Conservation (phyloP, 1,140 invertebrate genomes). For the Pseudachorutes palmiensis region DNA sequence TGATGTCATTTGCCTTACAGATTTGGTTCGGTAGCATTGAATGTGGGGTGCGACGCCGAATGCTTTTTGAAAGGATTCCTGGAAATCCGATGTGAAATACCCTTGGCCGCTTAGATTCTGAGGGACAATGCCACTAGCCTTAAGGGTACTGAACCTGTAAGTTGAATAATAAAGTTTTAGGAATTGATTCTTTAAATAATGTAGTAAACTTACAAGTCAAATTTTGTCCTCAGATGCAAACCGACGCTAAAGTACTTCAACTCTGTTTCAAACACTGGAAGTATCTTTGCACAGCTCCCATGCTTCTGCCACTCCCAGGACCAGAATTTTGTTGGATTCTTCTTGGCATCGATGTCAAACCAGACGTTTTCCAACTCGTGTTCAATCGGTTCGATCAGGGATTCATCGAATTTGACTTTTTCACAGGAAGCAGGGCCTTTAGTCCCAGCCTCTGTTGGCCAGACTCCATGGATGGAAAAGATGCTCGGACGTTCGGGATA, state of each 20-base stretch:
- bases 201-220: constrained; percentile 32
- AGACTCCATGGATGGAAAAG: constrained; percentile 38
- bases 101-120: too few relatives aligned
- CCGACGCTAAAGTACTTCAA: constrained; percentile 31
- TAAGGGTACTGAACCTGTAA: too few relatives aligned
- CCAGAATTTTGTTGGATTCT: constrained; percentile 31
- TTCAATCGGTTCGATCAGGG: constrained; percentile 18
- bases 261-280: constrained; percentile 21
- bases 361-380: constrained; percentile 25
- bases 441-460: constrained; percentile 12
- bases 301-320: constrained; percentile 35
- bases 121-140: too few relatives aligned
- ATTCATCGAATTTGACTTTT: constrained; percentile 32
- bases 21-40: too few relatives aligned
- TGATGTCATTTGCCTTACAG: too few relatives aligned
- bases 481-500: constrained; percentile 30
- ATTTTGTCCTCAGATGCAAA: constrained; percentile 27
- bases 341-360: constrained; percentile 33
- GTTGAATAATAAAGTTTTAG: background rate
- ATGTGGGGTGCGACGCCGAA: too few relatives aligned
- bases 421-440: constrained; percentile 33
- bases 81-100: too few relatives aligned
- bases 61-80: too few relatives aligned
- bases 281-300: constrained; percentile 33
- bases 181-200: too few relatives aligned